Evolutionary conservation across 2,113 vertebrate genomes (phyloP).

Genomic region (Toxostoma redivivum): DNA sequence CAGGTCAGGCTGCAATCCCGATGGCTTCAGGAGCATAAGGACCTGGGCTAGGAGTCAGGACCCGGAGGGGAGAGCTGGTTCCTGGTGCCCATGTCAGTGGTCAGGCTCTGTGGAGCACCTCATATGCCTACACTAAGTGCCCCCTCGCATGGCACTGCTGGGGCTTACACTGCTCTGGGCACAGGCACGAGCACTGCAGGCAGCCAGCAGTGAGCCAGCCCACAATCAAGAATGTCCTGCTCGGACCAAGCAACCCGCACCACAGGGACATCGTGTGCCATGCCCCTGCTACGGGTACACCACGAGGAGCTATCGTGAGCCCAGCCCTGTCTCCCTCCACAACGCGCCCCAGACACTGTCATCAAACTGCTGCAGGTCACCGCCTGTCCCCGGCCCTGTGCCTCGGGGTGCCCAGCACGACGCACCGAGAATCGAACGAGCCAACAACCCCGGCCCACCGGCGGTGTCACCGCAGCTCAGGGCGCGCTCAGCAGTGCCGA

Average conservation of each 20-base stretch:
- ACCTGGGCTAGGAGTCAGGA: not conserved
- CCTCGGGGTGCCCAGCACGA: not conserved
- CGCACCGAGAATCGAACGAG: not conserved
- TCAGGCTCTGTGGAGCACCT: not conserved
- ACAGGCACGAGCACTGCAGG: fast-evolving
- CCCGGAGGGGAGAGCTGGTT: fast-evolving
- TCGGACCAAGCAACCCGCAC: not conserved
- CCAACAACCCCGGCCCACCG: not conserved
- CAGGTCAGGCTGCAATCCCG: fast-evolving
- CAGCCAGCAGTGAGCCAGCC: not conserved
- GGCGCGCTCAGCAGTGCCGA: not conserved
- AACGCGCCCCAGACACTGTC: fast-evolving
- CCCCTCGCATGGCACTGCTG: no score
- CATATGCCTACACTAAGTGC: fast-evolving
- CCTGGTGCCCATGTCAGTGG: fast-evolving
- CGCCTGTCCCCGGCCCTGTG: not conserved
- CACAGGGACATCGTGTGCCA: not conserved
- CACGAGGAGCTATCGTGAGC: fast-evolving
- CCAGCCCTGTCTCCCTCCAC: not conserved
- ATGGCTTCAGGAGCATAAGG: not conserved
- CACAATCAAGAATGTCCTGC: not conserved
- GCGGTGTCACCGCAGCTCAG: not conserved
- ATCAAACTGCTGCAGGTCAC: not conserved
- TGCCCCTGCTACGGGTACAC: fast-evolving
- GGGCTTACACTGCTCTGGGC: fast-evolving